Evolutionary conservation across 2,797 vertebrate species (phyloP).

Genomic region (Buceros bicornis): DNA sequence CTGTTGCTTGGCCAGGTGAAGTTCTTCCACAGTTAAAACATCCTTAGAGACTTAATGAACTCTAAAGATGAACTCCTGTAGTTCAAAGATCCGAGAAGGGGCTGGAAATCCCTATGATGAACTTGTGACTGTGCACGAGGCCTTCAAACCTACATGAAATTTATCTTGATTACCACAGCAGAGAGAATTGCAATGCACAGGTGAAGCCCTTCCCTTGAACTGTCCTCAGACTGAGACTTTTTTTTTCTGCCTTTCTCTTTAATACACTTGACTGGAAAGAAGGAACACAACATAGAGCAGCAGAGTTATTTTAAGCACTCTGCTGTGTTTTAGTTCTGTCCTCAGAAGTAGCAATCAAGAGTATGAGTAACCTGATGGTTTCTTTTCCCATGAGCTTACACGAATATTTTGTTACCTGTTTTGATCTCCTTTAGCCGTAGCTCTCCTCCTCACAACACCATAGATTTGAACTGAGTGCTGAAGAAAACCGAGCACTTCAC

Average conservation of each 20-base stretch:
- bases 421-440: not conserved
- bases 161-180: not conserved
- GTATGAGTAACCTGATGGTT: not conserved
- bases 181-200: not conserved
- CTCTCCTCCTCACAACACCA: not conserved
- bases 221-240: not conserved
- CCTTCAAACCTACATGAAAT: not conserved
- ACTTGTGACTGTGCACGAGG: not conserved
- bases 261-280: not conserved
- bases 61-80: not conserved
- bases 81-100: not conserved
- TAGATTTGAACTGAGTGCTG: not conserved
- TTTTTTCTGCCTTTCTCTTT: not conserved
- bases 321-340: not conserved
- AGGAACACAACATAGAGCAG: not conserved
- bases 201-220: not conserved
- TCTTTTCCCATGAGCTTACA: not conserved
- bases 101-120: not conserved
- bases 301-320: not conserved
- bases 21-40: not conserved
- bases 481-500: not conserved
- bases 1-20: not conserved
- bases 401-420: not conserved
- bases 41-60: not conserved
- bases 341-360: not conserved